These are phyloP conservation scores for Hyposmocoma kahamanoa DNA, from an alignment of 1,140 invertebrate genomes.

Conservation along the genomic window DNA sequence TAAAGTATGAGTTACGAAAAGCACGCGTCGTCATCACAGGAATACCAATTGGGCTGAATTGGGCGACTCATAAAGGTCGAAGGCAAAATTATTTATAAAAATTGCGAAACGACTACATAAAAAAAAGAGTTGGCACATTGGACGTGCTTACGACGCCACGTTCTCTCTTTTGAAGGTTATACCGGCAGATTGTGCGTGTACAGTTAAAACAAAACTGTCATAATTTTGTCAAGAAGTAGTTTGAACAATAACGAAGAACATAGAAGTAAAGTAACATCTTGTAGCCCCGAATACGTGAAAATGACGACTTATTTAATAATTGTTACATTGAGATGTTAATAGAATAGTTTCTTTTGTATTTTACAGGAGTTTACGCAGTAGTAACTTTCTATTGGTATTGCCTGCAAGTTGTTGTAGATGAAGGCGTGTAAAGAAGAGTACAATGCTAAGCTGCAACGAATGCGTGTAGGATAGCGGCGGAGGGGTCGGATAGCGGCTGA, in stretches of 20 bases:
- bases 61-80: slow-evolving; percentile 65
- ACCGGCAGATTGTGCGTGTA: slow-evolving; percentile 44
- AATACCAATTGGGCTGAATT: slow-evolving; percentile 68
- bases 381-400: background rate
- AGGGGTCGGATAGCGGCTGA: slow-evolving; percentile 6
- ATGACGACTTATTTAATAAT: no score
- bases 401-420: slow-evolving; percentile 34
- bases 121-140: slow-evolving; percentile 66
- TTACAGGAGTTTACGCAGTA: background rate
- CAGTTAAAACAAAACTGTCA: slow-evolving; percentile 63
- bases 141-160: slow-evolving; percentile 59
- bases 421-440: no score
- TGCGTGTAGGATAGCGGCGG: background rate
- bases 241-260: no score
- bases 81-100: slow-evolving; percentile 69
- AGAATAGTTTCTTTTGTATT: no score
- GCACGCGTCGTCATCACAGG: slow-evolving; percentile 39
- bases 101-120: slow-evolving; percentile 63
- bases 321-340: no score
- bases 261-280: no score
- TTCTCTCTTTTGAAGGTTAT: slow-evolving; percentile 71
- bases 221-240: slow-evolving; percentile 46
- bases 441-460: no score
- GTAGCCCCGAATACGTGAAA: no score
- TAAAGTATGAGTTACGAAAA: slow-evolving; percentile 59